Evolutionary conservation across 2,797 vertebrate species (phyloP), one percentile per base, ranked within the genome.

Genomic region (Sebastes miniatus): DNA sequence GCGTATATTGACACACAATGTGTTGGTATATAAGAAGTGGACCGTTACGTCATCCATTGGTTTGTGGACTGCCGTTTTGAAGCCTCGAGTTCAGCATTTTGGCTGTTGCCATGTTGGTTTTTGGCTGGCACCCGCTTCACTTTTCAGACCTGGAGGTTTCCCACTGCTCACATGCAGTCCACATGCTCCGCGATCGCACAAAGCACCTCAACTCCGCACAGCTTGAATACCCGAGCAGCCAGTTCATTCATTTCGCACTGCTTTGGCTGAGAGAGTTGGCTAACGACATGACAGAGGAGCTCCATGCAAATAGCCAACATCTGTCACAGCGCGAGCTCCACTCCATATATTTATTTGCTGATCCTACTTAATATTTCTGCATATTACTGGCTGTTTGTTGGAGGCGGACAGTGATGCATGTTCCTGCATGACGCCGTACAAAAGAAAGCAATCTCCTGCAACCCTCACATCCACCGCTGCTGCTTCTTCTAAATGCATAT

Each of bases 321-420:
- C 92, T 93, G 92, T 94, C 93, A 93, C 80, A 63, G 83, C 71
- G 67, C 83, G 5, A 65, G 88, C 90, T 87, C 84, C 88, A 87
- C 91, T 90, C 90, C 92, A 90, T 95, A 92, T 92, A 95, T 95
- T 95, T 95, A 95, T 94, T 94, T 95, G 96, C 95, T 96, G 95
- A 95, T 94, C 91, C 95, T 92, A 95, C 93, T 95, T 95, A 95
- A 96, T 96, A 95, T 94, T 93, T 93, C 91, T 92, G 91, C 95
- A 94, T 95, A 95, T 95, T 95, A 94, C 93, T 80, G 87, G 92
- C 93, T 94, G 95, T 92, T 91, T 93, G 89, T 95, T 77, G 92
- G 89, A 93, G 88, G 93, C 90, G 89, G 96, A 96, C 96, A 96
- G 94, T 96, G 96, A 96, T 96, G 93, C 95, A 96, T 96, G 94